Percentiles rank a stretch among this genome's conserved stretches.
These are phyloP conservation scores for Zaprionus lineosus DNA, from an alignment of 2,888 invertebrate genomes.

Conservation along the genomic window DNA sequence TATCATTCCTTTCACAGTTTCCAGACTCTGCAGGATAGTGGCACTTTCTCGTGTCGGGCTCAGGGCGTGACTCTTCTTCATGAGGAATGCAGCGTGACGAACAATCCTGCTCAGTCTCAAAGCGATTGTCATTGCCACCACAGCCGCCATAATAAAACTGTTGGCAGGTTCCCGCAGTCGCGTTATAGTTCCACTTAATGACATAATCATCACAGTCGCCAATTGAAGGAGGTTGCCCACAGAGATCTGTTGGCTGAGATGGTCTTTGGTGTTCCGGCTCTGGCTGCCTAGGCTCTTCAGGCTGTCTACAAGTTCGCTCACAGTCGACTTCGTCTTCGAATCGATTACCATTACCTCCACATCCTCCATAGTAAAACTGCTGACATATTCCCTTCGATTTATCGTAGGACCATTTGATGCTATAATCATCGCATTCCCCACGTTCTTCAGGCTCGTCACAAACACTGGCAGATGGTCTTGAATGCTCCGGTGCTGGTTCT, in stretches of 20 bases:
- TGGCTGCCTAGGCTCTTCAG: conserved; percentile 35
- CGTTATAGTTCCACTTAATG: conserved; percentile 89
- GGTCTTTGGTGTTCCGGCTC: conserved; percentile 12
- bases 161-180: conserved; percentile 86
- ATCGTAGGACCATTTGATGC: conserved; percentile 91
- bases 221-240: conserved; percentile 87
- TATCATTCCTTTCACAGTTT: conserved; percentile 85
- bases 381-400: conserved; percentile 87
- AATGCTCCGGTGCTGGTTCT: conserved; percentile 45
- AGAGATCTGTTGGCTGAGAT: conserved; percentile 78
- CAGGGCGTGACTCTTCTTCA: conserved; percentile 36
- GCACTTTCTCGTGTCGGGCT: conserved; percentile 83
- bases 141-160: conserved; percentile 96
- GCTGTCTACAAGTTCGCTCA: conserved; percentile 85
- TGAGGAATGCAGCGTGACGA: conserved; percentile 85
- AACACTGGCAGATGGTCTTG: conserved; percentile 28
- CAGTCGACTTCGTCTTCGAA: conserved; percentile 88
- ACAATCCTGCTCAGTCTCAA: conserved; percentile 81
- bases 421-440: conserved; percentile 90
- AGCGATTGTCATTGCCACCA: conserved; percentile 95
- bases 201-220: conserved; percentile 91
- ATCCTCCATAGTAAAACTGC: conserved; percentile 94
- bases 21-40: conserved; percentile 87
- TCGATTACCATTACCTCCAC: conserved; percentile 95
- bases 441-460: conserved; percentile 89